Evolutionary conservation across 2,888 invertebrate species (phyloP), one percentile per base, ranked within the genome.

Genomic region (Villa cingulata): DNA sequence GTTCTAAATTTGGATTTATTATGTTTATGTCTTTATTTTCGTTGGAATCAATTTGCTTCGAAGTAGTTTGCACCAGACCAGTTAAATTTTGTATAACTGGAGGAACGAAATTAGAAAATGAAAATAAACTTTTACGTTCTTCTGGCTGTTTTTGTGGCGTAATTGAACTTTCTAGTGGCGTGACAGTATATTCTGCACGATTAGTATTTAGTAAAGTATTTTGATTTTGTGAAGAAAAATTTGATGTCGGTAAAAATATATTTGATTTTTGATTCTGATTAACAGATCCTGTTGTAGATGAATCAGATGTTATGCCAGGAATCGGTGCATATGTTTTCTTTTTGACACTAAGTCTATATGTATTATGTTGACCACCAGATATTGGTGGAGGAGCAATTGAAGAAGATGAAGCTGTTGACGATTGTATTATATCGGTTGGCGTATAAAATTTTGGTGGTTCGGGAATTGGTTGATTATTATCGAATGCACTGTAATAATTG

Each of bases 281-380:
- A 16, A 32, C 10, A 15, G 43, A 16, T n/a, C 37, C 17, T 3
- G 16, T 23, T 5, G 36, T 18, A 12, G 45, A 18, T 1, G 34
- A 7, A 15, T 29, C 23, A 23, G 48, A 17, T 1, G 62, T 61
- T 5, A 86, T 62, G 1, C 86, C 86, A 1, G 87, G 87, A 57
- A 84, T 79, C 58, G 80, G 84, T 0, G 86, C 87, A 64, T 88
- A 87, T 5, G 76, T 70, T 58, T 83, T 80, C 62, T 82, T 80
- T 56, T 77, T 76, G 5, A 78, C 78, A 0, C 79, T 71, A 47
- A 86, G 74, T 34, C 86, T 73, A 64, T 81, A 87, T 37, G 72
- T 76, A 55, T 78, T 68, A 36, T 47, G 47, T 17, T 52, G 45
- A 17, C 51, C 49, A 23, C 44, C 37, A 6, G 45, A 18, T 16